phyloP scores from a whole-genome alignment of 2,888 invertebrate genomes.

The Synanthedon myopaeformis region DNA sequence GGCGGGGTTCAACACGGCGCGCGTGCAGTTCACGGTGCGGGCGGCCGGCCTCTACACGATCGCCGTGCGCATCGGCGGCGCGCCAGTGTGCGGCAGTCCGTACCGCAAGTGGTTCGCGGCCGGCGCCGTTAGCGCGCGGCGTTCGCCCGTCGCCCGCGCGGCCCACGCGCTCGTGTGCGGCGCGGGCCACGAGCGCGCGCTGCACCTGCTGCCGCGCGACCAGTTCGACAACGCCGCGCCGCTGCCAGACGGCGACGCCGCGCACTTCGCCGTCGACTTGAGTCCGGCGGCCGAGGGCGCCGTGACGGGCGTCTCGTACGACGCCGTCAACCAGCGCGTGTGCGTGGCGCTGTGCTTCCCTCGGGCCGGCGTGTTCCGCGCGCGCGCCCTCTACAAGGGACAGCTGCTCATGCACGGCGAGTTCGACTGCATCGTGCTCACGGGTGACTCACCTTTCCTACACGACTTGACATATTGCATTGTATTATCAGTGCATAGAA shows the following conservation, averaged over 20 bases:
- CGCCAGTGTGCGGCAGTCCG: conserved; percentile 87
- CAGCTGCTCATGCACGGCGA: conserved; percentile 87
- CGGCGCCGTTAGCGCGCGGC: conserved; percentile 84
- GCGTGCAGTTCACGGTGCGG: conserved; percentile 92
- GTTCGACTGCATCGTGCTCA: conserved; percentile 91
- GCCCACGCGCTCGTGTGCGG: conserved; percentile 84
- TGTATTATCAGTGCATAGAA: not conserved
- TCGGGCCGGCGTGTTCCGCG: conserved; percentile 84
- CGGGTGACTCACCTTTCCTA: conserved; percentile 69
- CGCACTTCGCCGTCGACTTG: conserved; percentile 83
- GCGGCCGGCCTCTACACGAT: conserved; percentile 91
- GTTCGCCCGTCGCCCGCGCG: conserved; percentile 75
- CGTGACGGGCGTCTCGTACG: conserved; percentile 77
- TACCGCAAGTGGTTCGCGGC: conserved; percentile 86
- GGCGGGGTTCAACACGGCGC: conserved; percentile 85
- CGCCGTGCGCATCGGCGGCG: conserved; percentile 84
- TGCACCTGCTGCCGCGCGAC: conserved; percentile 92
- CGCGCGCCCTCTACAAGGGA: conserved; percentile 80
- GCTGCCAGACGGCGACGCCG: conserved; percentile 12
- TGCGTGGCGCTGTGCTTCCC: conserved; percentile 82
- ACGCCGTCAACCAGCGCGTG: conserved; percentile 82
- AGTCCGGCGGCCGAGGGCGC: conserved; percentile 80
- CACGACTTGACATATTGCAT: no score
- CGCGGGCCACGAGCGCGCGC: conserved; percentile 78
- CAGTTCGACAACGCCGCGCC: conserved; percentile 81